Evolutionary conservation across 1,140 invertebrate species (phyloP).

Genomic region (Leucophenga varia): DNA sequence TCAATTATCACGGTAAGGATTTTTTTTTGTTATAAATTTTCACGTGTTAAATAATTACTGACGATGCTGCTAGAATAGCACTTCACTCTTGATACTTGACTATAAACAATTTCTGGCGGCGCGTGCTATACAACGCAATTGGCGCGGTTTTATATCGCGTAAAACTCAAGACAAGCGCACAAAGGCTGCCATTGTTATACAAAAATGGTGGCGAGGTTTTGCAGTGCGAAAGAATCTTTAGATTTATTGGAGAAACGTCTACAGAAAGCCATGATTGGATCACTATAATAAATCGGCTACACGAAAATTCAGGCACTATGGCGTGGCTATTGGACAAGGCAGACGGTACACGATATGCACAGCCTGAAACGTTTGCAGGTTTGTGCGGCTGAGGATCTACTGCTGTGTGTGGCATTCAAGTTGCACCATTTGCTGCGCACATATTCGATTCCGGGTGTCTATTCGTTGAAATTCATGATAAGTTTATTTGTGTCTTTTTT

Average conservation of each 20-base stretch:
- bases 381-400: slow-evolving; percentile 13
- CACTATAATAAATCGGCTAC: slow-evolving; percentile 5
- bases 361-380: slow-evolving; percentile 10
- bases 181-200: slow-evolving; percentile 17
- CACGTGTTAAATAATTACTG: not conserved
- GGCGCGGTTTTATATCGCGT: slow-evolving; percentile 20
- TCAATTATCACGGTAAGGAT: not conserved
- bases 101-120: slow-evolving; percentile 39
- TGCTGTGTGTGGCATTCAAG: slow-evolving; percentile 14
- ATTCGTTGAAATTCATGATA: not conserved
- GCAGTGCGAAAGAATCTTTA: not conserved
- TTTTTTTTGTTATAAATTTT: not conserved
- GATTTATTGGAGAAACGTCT: not conserved
- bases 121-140: slow-evolving; percentile 22
- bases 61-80: too few relatives aligned
- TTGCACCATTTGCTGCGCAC: slow-evolving; percentile 18
- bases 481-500: not conserved
- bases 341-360: slow-evolving; percentile 17
- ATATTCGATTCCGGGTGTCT: slow-evolving; percentile 27
- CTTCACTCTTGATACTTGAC: slow-evolving; percentile 22
- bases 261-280: slow-evolving; percentile 1
- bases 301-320: slow-evolving; percentile 26
- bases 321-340: slow-evolving; percentile 31
- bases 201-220: slow-evolving; percentile 20
- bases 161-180: accelerated